Base-by-base conservation (phyloP, 2,888 invertebrate genomes). In the Brachycybe producta region DNA sequence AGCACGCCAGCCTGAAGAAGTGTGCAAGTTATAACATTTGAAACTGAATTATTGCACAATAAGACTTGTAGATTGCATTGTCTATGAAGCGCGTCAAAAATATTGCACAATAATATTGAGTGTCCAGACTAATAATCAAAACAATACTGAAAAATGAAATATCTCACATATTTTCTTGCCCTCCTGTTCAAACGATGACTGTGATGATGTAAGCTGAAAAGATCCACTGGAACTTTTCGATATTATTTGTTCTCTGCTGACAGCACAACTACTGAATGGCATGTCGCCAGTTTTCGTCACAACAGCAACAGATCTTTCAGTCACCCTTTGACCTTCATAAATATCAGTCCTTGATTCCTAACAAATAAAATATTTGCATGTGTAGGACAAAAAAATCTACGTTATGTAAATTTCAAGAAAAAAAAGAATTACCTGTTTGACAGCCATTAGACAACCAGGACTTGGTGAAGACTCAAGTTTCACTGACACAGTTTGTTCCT, bases 381-480 rank as follows among this genome's bases (percentile, higher is more conserved):
- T 19, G 5, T 15, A 21, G n/a, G n/a, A 40, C 5, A 40, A 13
- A 40, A 19, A 3, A 40, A 19, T 2, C 21, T 40, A 4, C 17
- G 15, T 40, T 19, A 19, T 5, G 21, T 40, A 19, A 21, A 40
- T 40, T 40, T 4, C 2, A 11, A 40, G 21, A 40, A 40, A 40
- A 40, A 19, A n/a, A 21, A 23, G n/a, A 43, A 8, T 36, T 26
- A 48, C 48, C 48, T 39, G 48, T 23, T 48, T 48, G 13, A 39
- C 39, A 13, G 23, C n/a, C 15, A 40, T 23, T 21, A 32, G 27
- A 40, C 48, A 48, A 38, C 26, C 17, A 8, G 23, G 26, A 39
- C 39, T 39, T 7, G 26, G 21, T 5, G 28, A 19, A 24, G 19
- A 13, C 40, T 40, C 40, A 24, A 40, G 15, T 23, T 40, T 40